Evolutionary conservation across 1,140 invertebrate genomes (phyloP).

Genomic region (Streblospio benedicti): DNA sequence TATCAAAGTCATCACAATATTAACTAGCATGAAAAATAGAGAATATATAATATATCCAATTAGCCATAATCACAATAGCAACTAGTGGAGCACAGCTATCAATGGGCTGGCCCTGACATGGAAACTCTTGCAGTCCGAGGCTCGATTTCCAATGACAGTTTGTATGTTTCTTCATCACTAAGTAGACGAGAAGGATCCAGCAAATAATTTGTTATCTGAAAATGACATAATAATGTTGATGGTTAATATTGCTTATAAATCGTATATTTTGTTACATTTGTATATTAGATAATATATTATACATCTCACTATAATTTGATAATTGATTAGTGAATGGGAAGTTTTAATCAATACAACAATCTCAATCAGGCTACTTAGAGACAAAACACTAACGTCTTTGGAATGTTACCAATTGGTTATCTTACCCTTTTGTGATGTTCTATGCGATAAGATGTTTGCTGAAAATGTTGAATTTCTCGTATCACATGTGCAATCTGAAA

Average conservation of each 20-base stretch:
- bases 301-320: neutral
- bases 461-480: slow-evolving; percentile 80
- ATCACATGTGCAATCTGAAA: slow-evolving; percentile 86
- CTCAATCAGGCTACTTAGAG: no score
- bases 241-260: neutral
- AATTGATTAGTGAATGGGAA: no score
- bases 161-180: slow-evolving; percentile 75
- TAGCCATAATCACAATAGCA: no score
- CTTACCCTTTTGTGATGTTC: slow-evolving; percentile 69
- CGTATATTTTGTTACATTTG: neutral
- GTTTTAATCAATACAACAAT: no score
- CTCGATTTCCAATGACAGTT: slow-evolving; percentile 72
- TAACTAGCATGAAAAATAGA: no score
- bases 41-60: no score
- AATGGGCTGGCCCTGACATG: no score
- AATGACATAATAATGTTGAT: neutral
- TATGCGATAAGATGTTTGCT: slow-evolving; percentile 86
- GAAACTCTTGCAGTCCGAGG: slow-evolving; percentile 45
- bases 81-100: no score
- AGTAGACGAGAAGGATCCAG: slow-evolving; percentile 62
- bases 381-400: no score
- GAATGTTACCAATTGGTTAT: no score
- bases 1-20: no score
- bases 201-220: slow-evolving; percentile 62
- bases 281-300: neutral